Evolutionary conservation across 2,888 invertebrate genomes (phyloP), one percentile per base, ranked within the genome.

Genomic region (Mermis nigrescens): DNA sequence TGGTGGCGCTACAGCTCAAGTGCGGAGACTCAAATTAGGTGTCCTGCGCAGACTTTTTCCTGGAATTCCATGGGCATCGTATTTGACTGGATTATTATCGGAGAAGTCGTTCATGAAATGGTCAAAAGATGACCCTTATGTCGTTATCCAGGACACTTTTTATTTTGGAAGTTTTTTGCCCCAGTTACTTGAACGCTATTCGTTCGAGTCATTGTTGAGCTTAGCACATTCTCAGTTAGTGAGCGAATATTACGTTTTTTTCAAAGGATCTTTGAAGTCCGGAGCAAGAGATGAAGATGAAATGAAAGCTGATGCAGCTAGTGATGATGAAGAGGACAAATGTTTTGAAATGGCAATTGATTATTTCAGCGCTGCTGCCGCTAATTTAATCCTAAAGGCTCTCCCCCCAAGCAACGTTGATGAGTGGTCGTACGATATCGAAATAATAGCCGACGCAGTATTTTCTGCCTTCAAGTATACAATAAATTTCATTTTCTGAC

Each of bases 361-460:
- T 7, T 29, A 53, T 7, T 27, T 31, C 54, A 29, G 54, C 31
- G 29, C 54, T 29, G 54, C 54, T 4, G 4, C 31, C 7, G 54
- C 31, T 31, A 29, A 7, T 3, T 31, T 53, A 12, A 3, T 53
- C 31, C 12, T 53, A 7, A 7, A 29, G 29, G 31, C 12, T 31
- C 12, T 12, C 24, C 7, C 27, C 7, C 29, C 12, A 4, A 4
- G 12, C 12, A 27, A 53, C 54, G 54, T 53, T 24, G 28, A 29
- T 19, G 54, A 53, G 4, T 53, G 54, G 54, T 4, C 3, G 31
- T 53, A 53, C 54, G 54, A 53, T 22, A 24, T 53, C 31, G 54
- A 53, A 24, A 7, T 53, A 12, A 31, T 53, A 3, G 27, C 54
- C 12, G 48, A 48, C 12, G 12, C 48, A 4, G 24, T 48, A 7